Base-by-base conservation (phyloP, 2,113 vertebrate species). In the Camelus dromedarius region DNA sequence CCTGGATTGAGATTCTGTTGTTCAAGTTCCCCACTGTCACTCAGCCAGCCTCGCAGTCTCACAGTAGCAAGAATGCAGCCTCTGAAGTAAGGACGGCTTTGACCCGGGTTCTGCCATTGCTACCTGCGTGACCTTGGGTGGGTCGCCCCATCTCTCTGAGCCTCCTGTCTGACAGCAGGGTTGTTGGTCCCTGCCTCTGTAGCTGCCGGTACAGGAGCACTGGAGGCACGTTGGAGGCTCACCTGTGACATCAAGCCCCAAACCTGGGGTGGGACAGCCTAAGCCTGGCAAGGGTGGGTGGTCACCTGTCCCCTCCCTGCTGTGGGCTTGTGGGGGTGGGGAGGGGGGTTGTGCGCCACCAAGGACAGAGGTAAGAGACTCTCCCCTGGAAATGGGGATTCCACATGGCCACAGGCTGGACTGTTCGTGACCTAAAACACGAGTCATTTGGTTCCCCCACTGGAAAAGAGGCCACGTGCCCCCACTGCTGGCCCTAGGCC, bases 21-120 rank as follows among this genome's bases (percentile, higher is more conserved):
- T 8, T 62, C 42, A 5, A 0, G 3, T 24, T 32, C 7, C 50
- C 3, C 67, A 28, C 0, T 0, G 3, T 56, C 30, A 18, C 24
- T 1, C 2, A 0, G 48, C 48, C 26, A 4, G 20, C n/a, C 60
- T 0, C 1, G 4, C 50, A 30, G 20, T 66, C 22, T 52, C 46
- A 9, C 24, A 50, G 9, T 13, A 16, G 60, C 5, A 12, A 0
- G 62, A 46, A 10, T 6, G 9, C 76, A 32, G 38, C 46, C 82
- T 56, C 24, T 38, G 30, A 16, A 4, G 30, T 5, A 4, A 14
- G 20, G 30, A 12, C 3, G 8, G 14, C 11, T 22, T 20, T 35
- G 56, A 32, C 24, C 50, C 52, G 2, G 28, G 50, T 11, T 32
- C 79, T 73, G 85, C n/a, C 38, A 9, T 9, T 26, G 19, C 35